Evolutionary conservation across 2,797 vertebrate genomes (phyloP), one percentile per base, ranked within the genome.

Genomic region (Prunella strophiata): DNA sequence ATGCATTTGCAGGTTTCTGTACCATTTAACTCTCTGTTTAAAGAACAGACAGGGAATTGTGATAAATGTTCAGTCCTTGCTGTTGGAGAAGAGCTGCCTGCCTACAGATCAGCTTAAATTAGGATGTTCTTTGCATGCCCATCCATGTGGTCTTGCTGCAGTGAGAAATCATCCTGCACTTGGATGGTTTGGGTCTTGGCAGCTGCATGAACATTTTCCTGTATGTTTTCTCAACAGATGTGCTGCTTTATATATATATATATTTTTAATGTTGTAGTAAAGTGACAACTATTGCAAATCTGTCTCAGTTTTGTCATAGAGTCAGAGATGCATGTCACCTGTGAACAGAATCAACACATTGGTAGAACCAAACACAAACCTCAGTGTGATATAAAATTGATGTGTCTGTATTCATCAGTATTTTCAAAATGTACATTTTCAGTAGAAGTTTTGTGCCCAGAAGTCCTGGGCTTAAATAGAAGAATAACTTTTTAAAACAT

Each of bases 11-110:
- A 95, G 72, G 68, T 72, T 96, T 54, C 74, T 89, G 19, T 91
- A 68, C 45, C 38, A 50, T 94, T 95, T 96, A 75, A 89, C 54
- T 92, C 36, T 76, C 75, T 59, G 27, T 91, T 92, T 87, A 93
- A 90, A 87, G 84, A 76, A 82, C 27, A 86, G 74, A 32, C 57
- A 73, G 52, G 63, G 42, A 86, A 74, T 51, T 65, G 80, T 82
- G 85, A 77, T 87, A 91, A 87, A 93, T 94, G 47, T 68, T 8
- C 34, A 52, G 30, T 40, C 77, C 57, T 93, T 73, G 59, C 67
- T 83, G 25, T 54, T 90, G 58, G 52, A 86, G 74, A 73, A 50
- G 26, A 88, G 59, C 40, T 82, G 26, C 54, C 80, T 96, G 93
- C 85, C 50, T 90, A 57, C 76, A 90, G 76, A 84, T 94, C 48